Evolutionary conservation across 1,140 invertebrate species (phyloP).

Genomic region (Ptiloglossa arizonensis): DNA sequence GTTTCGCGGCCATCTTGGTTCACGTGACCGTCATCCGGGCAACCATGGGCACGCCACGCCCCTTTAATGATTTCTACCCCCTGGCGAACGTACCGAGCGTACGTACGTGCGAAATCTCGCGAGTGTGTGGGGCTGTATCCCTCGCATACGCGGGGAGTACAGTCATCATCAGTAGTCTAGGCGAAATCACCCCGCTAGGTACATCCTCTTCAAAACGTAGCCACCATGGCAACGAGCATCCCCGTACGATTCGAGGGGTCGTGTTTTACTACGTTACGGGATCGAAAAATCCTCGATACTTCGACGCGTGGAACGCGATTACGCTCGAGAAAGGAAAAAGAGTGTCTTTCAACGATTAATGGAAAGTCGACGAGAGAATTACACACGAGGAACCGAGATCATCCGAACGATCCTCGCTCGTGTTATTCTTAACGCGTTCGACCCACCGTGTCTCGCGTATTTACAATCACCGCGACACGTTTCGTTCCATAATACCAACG

Average conservation of each 20-base stretch:
- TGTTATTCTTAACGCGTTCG: too few relatives aligned
- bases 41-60: slow-evolving; percentile 81
- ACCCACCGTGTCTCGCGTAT: too few relatives aligned
- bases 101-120: slow-evolving; percentile 71
- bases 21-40: slow-evolving; percentile 83
- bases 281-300: not conserved
- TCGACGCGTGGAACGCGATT: too few relatives aligned
- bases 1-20: slow-evolving; percentile 80
- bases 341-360: too few relatives aligned
- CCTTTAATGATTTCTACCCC: slow-evolving; percentile 83
- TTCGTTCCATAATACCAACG: too few relatives aligned
- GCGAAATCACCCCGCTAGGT: slow-evolving; percentile 69
- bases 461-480: too few relatives aligned
- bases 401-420: too few relatives aligned
- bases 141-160: slow-evolving; percentile 71
- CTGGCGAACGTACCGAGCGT: slow-evolving; percentile 71
- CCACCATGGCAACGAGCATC: slow-evolving; percentile 1
- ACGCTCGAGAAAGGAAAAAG: too few relatives aligned
- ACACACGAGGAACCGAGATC: too few relatives aligned
- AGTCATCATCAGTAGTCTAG: slow-evolving; percentile 80
- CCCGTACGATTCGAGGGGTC: not conserved
- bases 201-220: slow-evolving; percentile 71
- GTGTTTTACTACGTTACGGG: not conserved
- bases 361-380: too few relatives aligned
- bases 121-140: slow-evolving; percentile 51